A percentile compares a stretch with the other conserved stretches of the same genome.
phyloP scores from a whole-genome alignment of 1,140 invertebrate species.

The Papilio aristodemus region DNA sequence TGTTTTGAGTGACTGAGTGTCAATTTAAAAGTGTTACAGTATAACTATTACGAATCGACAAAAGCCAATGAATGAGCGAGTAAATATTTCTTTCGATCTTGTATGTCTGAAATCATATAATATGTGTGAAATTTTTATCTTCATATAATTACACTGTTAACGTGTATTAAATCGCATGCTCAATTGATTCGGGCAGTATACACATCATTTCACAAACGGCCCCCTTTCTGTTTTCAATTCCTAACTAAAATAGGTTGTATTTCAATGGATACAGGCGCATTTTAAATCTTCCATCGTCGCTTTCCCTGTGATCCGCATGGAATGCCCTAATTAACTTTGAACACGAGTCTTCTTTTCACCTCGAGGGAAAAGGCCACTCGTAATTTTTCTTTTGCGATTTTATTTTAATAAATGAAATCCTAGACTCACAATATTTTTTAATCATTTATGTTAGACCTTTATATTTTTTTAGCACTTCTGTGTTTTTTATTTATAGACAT shows the following conservation, averaged over 20 bases:
- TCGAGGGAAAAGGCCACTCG: constrained; percentile 25
- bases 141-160: too few species aligned
- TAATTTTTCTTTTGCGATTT: constrained; percentile 32
- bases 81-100: too few species aligned
- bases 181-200: too few species aligned
- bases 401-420: constrained; percentile 22
- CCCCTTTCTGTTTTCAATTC: neutral
- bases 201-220: neutral
- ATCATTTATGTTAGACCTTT: constrained; percentile 2
- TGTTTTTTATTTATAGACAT: too few species aligned
- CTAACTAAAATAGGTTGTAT: constrained; percentile 25
- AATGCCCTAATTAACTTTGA: constrained; percentile 33
- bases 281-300: constrained; percentile 30
- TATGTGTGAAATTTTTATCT: too few species aligned
- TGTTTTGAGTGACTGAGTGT: neutral
- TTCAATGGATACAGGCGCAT: constrained; percentile 14
- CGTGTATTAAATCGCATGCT: too few species aligned
- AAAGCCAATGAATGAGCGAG: too few species aligned
- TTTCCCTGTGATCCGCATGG: constrained; percentile 24
- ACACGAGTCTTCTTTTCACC: constrained; percentile 33
- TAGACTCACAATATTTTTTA: neutral
- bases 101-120: too few species aligned
- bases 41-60: too few species aligned
- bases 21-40: too few species aligned
- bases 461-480: neutral